Percentiles rank a stretch among this genome's conserved stretches.
These are phyloP conservation scores for Parnassius orleans DNA, from an alignment of 2,888 invertebrate species.

Conservation along the genomic window DNA sequence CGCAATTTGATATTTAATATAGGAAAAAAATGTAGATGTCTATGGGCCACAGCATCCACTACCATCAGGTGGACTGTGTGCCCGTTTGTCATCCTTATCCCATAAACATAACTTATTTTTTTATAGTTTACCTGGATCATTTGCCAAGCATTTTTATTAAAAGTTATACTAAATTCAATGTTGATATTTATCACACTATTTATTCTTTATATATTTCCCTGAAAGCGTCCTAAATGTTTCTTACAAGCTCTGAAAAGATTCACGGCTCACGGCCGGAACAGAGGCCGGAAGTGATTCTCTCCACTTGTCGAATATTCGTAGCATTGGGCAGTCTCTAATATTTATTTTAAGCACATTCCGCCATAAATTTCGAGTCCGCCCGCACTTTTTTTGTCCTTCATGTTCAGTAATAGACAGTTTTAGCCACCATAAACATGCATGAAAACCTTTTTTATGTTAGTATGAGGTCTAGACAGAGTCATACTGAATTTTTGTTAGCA, in stretches of 20 bases:
- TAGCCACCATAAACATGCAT: slow-evolving; percentile 21
- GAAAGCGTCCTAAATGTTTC: slow-evolving; percentile 19
- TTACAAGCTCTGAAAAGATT: slow-evolving; percentile 16
- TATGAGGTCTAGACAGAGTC: not conserved
- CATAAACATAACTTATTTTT: no score
- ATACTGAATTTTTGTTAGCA: no score
- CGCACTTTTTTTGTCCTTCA: slow-evolving; percentile 17
- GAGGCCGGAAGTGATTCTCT: slow-evolving; percentile 25
- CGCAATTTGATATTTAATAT: no score
- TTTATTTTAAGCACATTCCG: slow-evolving; percentile 27
- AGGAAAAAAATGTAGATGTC: no score
- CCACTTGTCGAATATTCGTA: slow-evolving; percentile 22
- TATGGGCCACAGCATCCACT: no score
- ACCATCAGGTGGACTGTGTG: no score
- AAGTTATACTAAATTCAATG: no score
- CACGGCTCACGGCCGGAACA: slow-evolving; percentile 11
- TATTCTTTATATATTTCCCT: slow-evolving; percentile 11
- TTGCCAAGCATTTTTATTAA: no score
- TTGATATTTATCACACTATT: not conserved
- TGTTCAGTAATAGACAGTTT: slow-evolving; percentile 25
- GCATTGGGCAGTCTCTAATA: slow-evolving; percentile 20
- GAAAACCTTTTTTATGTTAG: slow-evolving; percentile 10
- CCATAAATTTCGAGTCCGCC: slow-evolving; percentile 19
- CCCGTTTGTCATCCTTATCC: no score
- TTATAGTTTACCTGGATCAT: no score